Evolutionary conservation across 2,888 invertebrate genomes (phyloP), one percentile per base, ranked within the genome.

Genomic region (Drosophila prostipennis): DNA sequence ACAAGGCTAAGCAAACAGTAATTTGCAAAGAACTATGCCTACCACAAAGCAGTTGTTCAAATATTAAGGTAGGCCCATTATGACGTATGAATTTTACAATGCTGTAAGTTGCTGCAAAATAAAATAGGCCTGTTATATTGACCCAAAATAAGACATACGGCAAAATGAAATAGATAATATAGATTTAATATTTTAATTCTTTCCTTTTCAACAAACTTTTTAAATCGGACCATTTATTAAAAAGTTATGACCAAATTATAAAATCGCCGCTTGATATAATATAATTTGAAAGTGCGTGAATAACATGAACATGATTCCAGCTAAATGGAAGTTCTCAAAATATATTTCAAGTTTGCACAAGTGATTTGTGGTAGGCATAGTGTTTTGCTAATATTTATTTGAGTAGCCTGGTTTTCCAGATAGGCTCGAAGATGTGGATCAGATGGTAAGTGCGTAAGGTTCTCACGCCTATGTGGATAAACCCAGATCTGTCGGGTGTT

Each of bases 341-440:
- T 48, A 48, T 48, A 16, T 48, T 4, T 5, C 11, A 6, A 40
- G 14, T 61, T 60, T 61, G 40, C 26, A 48, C 63, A 61, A 45
- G n/a, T 61, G 61, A 19, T 32, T 26, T 46, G 23, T 34, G 32
- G 26, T 8, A 26, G 13, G 23, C 23, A 2, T 6, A n/a, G 7
- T 2, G 3, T n/a, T 34, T 48, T 37, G 34, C 63, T 0, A 48
- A 61, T 59, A 26, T 10, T n/a, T 61, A 32, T 37, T 40, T 61
- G 26, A 11, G 3, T 23, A 2, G 10, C 23, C 14, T 39, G 8
- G 23, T 6, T 55, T 16, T 14, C 8, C 14, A 34, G 13, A 34
- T 26, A 14, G 11, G 48, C 16, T 7, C 3, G 13, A 13, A 7
- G 5, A 23, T 13, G 1, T 46, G 6, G 29, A 14, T 46, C 46